phyloP scores from a whole-genome alignment of 2,888 invertebrate species.

The Oxytorus armatus region DNA sequence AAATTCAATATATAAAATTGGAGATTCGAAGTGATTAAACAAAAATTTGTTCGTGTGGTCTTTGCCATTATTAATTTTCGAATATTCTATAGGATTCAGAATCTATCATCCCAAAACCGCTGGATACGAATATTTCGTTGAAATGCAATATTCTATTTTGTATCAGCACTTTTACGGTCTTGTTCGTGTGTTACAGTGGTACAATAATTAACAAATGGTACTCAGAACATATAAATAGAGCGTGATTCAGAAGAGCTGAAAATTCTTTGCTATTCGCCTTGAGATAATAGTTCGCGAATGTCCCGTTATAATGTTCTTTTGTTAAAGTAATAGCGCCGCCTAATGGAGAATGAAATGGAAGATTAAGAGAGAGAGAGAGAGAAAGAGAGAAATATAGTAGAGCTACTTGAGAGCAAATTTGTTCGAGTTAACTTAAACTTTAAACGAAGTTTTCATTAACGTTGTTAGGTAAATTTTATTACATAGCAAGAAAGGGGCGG shows the following conservation, averaged over 20 bases:
- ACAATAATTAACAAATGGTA: background rate
- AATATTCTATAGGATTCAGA: too few relatives aligned
- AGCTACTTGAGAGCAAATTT: constrained; percentile 54
- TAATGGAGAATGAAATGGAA: constrained; percentile 51
- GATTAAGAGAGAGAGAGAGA: constrained; percentile 29
- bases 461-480: constrained; percentile 65
- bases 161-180: too few relatives aligned
- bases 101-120: too few relatives aligned
- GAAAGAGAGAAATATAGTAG: constrained; percentile 8
- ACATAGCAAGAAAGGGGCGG: constrained; percentile 49
- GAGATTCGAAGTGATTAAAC: too few relatives aligned
- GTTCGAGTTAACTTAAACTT: constrained; percentile 62
- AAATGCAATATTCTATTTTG: too few relatives aligned
- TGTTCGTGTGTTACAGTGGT: background rate
- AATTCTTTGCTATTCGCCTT: constrained; percentile 23
- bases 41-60: too few relatives aligned
- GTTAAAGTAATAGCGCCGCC: constrained; percentile 58
- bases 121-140: too few relatives aligned
- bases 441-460: constrained; percentile 66
- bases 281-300: constrained; percentile 48
- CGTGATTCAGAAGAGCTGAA: constrained; percentile 29
- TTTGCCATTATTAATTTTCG: too few relatives aligned
- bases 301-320: constrained; percentile 63
- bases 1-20: too few relatives aligned
- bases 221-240: background rate